These are phyloP conservation scores for Lacanobia wlatinum DNA, from an alignment of 2,888 invertebrate species.

Conservation along the genomic window DNA sequence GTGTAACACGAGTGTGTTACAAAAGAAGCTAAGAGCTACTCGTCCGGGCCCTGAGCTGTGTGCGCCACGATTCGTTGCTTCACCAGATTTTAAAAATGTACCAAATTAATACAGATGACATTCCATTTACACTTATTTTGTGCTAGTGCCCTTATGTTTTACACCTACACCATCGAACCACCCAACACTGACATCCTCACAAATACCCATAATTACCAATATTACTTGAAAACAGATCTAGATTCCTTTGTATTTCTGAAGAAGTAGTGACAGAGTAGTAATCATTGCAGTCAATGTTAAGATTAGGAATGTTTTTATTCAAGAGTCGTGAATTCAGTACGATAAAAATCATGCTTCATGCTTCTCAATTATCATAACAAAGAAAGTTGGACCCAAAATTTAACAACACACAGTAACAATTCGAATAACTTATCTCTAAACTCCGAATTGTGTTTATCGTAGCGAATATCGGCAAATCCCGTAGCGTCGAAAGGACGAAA, in stretches of 20 bases:
- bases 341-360: constrained; percentile 19
- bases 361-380: constrained; percentile 21
- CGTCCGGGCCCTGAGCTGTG: constrained; percentile 41
- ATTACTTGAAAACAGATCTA: constrained; percentile 25
- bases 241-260: constrained; percentile 5
- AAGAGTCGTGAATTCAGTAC: not conserved
- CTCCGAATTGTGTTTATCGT: constrained; percentile 40
- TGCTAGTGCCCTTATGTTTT: constrained; percentile 62
- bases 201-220: constrained; percentile 51
- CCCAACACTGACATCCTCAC: constrained; percentile 63
- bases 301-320: constrained; percentile 4
- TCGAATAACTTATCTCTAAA: constrained; percentile 44
- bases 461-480: constrained; percentile 39
- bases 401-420: constrained; percentile 25
- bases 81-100: constrained; percentile 61
- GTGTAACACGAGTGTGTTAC: constrained; percentile 55
- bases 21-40: constrained; percentile 64
- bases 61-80: constrained; percentile 68
- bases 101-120: constrained; percentile 61
- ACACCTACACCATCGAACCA: constrained; percentile 65
- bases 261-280: constrained; percentile 5
- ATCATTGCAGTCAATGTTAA: constrained; percentile 11
- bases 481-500: constrained; percentile 43
- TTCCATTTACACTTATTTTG: constrained; percentile 64
- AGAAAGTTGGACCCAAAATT: constrained; percentile 27